Evolutionary conservation across 2,797 vertebrate genomes (phyloP).

Genomic region (Sitta carolinensis): DNA sequence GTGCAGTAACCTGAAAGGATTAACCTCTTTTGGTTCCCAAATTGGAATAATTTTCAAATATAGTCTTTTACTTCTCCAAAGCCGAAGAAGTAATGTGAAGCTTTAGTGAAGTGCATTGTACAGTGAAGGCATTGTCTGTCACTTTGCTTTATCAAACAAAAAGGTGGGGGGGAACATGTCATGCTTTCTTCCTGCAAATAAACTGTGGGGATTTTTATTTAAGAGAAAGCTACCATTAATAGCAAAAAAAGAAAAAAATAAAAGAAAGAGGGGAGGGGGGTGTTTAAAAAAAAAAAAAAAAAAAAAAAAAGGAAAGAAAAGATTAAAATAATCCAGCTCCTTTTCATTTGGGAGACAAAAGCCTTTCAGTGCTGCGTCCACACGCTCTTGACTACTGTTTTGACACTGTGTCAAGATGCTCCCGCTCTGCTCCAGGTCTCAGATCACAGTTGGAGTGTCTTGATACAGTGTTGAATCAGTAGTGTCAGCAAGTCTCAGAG

Average conservation of each 20-base stretch:
- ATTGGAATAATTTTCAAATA: background rate
- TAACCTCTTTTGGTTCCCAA: background rate
- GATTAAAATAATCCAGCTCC: conserved; percentile 26
- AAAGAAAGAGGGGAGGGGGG: too few species aligned
- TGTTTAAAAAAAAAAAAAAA: too few species aligned
- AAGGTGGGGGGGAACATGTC: background rate
- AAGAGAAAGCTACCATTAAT: conserved; percentile 13
- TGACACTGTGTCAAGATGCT: conserved; percentile 73
- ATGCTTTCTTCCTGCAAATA: conserved; percentile 8
- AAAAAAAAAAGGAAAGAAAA: background rate
- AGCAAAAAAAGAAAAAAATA: too few species aligned
- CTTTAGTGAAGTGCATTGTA: background rate
- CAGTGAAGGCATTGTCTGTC: conserved; percentile 19
- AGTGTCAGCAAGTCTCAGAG: conserved; percentile 67
- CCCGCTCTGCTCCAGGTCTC: conserved; percentile 56
- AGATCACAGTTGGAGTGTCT: conserved; percentile 74
- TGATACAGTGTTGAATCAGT: conserved; percentile 66
- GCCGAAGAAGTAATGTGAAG: background rate
- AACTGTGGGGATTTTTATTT: background rate
- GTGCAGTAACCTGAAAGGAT: background rate
- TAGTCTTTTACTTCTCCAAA: background rate
- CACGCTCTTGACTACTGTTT: conserved; percentile 57
- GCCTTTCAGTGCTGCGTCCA: conserved; percentile 53
- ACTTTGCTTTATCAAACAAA: conserved; percentile 26
- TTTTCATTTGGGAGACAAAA: conserved; percentile 67